Percentiles rank a stretch among this genome's conserved stretches.
Evolutionary conservation across 2,888 invertebrate species (phyloP).

Genomic region (Hermaeophaga mercurialis): DNA sequence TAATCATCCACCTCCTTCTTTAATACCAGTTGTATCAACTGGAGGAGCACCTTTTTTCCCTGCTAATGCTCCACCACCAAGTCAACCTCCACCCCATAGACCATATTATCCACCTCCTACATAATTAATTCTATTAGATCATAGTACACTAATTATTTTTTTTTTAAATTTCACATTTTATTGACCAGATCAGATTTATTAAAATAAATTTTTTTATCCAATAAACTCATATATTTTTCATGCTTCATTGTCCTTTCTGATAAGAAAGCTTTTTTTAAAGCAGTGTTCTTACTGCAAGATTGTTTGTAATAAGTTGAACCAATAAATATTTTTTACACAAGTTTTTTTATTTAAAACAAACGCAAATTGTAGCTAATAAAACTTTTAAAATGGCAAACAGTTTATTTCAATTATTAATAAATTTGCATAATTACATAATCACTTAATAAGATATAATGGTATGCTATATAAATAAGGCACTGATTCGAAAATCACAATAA

Average conservation of each 20-base stretch:
- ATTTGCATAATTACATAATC: constrained; percentile 15
- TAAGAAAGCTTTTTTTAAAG: too few relatives aligned
- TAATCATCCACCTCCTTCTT: constrained; percentile 53
- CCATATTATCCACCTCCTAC: constrained; percentile 38
- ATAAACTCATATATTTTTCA: too few relatives aligned
- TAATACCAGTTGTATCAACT: constrained; percentile 58
- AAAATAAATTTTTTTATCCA: too few relatives aligned
- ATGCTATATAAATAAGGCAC: constrained; percentile 44
- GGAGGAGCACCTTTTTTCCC: constrained; percentile 53
- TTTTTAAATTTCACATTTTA: too few relatives aligned
- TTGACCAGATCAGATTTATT: too few relatives aligned
- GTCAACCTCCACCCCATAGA: constrained; percentile 31
- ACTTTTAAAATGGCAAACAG: constrained; percentile 12
- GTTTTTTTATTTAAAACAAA: background rate
- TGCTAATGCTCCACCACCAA: constrained; percentile 51
- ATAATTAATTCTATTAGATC: constrained; percentile 13
- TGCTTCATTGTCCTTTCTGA: too few relatives aligned
- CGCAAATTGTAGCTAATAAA: background rate
- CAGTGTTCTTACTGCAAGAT: too few relatives aligned
- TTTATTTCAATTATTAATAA: constrained; percentile 24
- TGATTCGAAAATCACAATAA: constrained; percentile 42
- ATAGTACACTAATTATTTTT: too few relatives aligned
- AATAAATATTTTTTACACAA: background rate
- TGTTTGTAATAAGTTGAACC: background rate
- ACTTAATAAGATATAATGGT: constrained; percentile 21